phyloP scores from a whole-genome alignment of 2,113 vertebrate species.

The Mesitornis unicolor region DNA sequence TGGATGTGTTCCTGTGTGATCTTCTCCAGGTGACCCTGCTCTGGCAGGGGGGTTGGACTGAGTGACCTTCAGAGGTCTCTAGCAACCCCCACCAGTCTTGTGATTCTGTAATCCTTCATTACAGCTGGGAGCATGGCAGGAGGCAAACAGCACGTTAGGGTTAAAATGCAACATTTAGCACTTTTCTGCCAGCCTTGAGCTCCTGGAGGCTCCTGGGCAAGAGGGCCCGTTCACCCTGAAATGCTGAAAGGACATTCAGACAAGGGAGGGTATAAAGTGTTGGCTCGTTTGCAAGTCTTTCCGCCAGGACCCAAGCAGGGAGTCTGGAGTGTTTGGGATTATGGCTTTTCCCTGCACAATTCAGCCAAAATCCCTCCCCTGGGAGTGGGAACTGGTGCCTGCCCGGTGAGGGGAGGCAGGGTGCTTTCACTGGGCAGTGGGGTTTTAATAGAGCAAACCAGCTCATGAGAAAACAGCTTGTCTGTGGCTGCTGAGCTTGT shows the following conservation, averaged over 20 bases:
- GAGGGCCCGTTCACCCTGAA: not conserved
- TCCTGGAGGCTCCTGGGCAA: not conserved
- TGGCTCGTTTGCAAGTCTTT: not conserved
- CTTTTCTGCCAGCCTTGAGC: not conserved
- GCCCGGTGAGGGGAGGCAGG: fast-evolving
- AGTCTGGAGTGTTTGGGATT: not conserved
- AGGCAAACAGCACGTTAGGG: too few species aligned
- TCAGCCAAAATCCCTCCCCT: not conserved
- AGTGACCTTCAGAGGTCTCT: too few species aligned
- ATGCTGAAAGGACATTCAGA: not conserved
- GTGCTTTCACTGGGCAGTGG: not conserved
- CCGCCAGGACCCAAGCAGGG: not conserved
- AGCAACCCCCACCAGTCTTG: too few species aligned
- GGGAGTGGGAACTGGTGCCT: not conserved
- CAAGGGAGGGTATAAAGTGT: too few species aligned
- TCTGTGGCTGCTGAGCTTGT: not conserved
- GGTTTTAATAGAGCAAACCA: not conserved
- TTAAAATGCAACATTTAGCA: not conserved
- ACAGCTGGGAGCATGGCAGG: too few species aligned
- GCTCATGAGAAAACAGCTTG: fast-evolving
- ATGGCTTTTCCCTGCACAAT: not conserved
- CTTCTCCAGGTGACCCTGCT: too few species aligned
- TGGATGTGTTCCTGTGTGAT: too few species aligned
- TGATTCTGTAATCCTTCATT: too few species aligned
- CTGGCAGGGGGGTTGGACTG: too few species aligned